phyloP scores from a whole-genome alignment of 1,140 invertebrate genomes.

The Wiebesia pumilae region DNA sequence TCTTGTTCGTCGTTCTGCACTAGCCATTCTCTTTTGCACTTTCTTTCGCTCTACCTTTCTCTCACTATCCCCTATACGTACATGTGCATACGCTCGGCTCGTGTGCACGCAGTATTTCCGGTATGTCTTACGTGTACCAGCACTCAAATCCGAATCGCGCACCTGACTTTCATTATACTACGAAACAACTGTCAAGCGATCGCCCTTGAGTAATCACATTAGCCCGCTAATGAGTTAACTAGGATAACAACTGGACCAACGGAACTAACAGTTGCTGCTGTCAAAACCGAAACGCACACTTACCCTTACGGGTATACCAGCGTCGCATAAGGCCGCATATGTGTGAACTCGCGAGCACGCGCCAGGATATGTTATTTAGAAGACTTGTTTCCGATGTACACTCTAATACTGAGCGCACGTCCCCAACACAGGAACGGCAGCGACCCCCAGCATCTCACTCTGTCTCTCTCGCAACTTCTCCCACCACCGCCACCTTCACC shows the following conservation, averaged over 20 bases:
- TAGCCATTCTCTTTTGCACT: neutral
- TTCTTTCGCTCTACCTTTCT: neutral
- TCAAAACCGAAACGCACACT: too few species aligned
- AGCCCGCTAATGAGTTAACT: too few species aligned
- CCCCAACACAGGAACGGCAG: slow-evolving; percentile 58
- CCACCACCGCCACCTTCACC: neutral
- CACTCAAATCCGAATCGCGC: neutral
- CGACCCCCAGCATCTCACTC: slow-evolving; percentile 55
- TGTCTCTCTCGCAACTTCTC: slow-evolving; percentile 13
- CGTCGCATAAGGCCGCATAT: neutral
- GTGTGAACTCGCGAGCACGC: neutral
- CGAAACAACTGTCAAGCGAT: too few species aligned
- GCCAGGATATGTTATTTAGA: slow-evolving; percentile 56
- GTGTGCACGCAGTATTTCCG: neutral
- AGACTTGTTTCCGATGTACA: slow-evolving; percentile 63
- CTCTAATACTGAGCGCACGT: slow-evolving; percentile 59
- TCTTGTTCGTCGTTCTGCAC: slow-evolving; percentile 5
- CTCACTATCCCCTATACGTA: neutral
- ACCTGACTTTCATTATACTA: neutral
- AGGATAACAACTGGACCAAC: too few species aligned
- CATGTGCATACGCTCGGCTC: neutral
- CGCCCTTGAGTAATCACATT: too few species aligned
- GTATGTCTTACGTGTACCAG: neutral
- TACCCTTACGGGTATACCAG: too few species aligned
- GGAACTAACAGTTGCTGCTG: too few species aligned